phyloP scores from a whole-genome alignment of 2,797 vertebrate genomes.

The Tapirus indicus region DNA sequence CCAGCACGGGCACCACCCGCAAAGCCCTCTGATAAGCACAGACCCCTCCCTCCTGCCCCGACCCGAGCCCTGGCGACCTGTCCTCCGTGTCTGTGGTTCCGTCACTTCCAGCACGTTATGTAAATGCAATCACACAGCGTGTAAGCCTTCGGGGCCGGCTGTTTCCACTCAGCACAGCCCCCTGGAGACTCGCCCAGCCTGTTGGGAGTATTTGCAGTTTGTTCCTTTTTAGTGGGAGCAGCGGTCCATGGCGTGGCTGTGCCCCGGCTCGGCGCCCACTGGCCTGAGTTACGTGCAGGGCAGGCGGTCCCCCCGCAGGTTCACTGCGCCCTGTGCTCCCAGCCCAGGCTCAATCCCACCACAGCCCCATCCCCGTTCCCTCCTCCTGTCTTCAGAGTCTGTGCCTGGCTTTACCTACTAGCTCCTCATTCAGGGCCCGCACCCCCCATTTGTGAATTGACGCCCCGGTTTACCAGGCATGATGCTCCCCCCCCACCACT shows the following conservation, averaged over 20 bases:
- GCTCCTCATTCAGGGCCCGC: rapidly evolving
- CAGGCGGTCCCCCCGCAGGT: background rate
- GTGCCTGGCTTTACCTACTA: rapidly evolving
- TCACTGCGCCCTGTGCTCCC: too few species aligned
- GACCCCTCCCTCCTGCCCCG: background rate
- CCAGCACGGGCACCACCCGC: rapidly evolving
- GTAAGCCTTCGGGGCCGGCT: background rate
- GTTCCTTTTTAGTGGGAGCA: too few species aligned
- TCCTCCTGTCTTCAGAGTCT: background rate
- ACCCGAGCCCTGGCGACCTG: background rate
- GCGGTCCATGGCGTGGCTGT: rapidly evolving
- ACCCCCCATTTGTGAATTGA: background rate
- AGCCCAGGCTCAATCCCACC: background rate
- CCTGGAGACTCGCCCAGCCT: background rate
- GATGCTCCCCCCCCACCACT: too few species aligned
- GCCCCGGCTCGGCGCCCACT: background rate
- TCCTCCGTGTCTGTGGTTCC: background rate
- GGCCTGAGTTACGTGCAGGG: background rate
- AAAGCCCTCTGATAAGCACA: background rate
- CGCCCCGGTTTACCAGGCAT: background rate
- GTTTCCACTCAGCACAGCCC: background rate
- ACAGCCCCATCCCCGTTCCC: rapidly evolving
- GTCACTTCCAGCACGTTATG: too few species aligned
- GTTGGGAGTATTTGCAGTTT: rapidly evolving
- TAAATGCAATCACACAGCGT: background rate